phyloP scores from a whole-genome alignment of 2,113 vertebrate genomes.

The Vulpes ferrilata region DNA sequence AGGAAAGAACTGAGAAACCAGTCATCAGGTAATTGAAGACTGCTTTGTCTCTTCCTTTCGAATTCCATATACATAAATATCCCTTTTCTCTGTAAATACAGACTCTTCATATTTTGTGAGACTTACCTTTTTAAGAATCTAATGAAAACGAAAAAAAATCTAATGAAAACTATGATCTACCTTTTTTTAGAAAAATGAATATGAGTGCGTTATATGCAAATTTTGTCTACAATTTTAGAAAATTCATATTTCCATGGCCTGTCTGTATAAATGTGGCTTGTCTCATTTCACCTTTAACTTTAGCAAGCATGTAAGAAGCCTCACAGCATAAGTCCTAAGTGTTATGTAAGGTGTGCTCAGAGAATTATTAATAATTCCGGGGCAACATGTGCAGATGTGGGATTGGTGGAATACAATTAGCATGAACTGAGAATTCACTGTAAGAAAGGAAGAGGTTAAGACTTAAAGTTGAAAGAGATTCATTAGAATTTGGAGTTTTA shows the following conservation, averaged over 20 bases:
- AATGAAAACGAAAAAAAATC: constrained; percentile 6
- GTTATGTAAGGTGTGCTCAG: not conserved
- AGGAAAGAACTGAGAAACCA: constrained; percentile 81
- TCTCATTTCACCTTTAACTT: constrained; percentile 58
- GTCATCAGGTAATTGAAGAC: constrained; percentile 89
- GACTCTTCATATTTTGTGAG: not conserved
- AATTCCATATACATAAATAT: not conserved
- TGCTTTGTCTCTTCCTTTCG: not conserved
- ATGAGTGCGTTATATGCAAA: not conserved
- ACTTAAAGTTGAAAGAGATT: not conserved
- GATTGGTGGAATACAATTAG: not conserved
- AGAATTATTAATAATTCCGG: constrained; percentile 43
- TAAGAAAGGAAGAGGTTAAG: not conserved
- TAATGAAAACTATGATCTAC: constrained; percentile 7
- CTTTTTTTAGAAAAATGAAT: constrained; percentile 32
- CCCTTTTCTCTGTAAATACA: constrained; percentile 43
- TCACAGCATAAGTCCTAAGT: not conserved
- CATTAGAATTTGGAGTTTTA: constrained; percentile 42
- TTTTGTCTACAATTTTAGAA: constrained; percentile 46
- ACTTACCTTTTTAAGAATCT: constrained; percentile 43
- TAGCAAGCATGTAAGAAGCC: constrained; percentile 33
- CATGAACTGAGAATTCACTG: not conserved
- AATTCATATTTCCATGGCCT: constrained; percentile 23
- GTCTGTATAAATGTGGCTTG: not conserved
- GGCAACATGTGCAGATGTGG: not conserved